Evolutionary conservation across 1,140 invertebrate genomes (phyloP).

Genomic region (Drosophila ficusphila): DNA sequence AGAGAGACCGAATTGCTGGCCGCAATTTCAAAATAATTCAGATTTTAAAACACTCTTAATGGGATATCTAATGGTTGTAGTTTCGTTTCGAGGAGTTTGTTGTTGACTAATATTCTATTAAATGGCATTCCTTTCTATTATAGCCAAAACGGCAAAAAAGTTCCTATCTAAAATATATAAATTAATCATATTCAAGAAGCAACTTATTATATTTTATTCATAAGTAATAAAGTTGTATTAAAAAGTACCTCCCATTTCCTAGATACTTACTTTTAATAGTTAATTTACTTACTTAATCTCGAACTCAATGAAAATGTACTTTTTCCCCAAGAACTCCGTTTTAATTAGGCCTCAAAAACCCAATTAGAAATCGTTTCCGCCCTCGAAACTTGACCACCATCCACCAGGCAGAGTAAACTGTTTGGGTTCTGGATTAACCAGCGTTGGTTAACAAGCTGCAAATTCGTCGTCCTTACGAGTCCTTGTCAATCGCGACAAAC

Average conservation of each 20-base stretch:
- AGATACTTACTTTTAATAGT: too few relatives aligned
- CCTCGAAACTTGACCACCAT: not conserved
- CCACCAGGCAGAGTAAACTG: not conserved
- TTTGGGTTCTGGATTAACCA: not conserved
- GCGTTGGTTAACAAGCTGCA: not conserved
- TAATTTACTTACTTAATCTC: too few relatives aligned
- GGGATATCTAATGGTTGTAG: too few relatives aligned
- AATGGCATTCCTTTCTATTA: not conserved
- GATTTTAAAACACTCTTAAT: not conserved
- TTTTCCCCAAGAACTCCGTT: too few relatives aligned
- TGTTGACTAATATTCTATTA: not conserved
- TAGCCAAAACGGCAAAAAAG: too few relatives aligned
- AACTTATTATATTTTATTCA: too few relatives aligned
- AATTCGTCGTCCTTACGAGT: not conserved
- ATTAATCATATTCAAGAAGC: too few relatives aligned
- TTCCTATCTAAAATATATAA: too few relatives aligned
- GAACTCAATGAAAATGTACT: too few relatives aligned
- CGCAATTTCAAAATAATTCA: not conserved
- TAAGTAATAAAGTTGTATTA: too few relatives aligned
- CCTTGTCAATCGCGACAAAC: slow-evolving; percentile 5
- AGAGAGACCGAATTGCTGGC: not conserved
- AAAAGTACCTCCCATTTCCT: too few relatives aligned
- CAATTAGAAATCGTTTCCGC: not conserved
- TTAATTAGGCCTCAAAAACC: not conserved
- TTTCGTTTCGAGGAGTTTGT: not conserved